Evolutionary conservation across 2,888 invertebrate genomes (phyloP), one percentile per base, ranked within the genome.

Genomic region (Oxyscelio sp.): DNA sequence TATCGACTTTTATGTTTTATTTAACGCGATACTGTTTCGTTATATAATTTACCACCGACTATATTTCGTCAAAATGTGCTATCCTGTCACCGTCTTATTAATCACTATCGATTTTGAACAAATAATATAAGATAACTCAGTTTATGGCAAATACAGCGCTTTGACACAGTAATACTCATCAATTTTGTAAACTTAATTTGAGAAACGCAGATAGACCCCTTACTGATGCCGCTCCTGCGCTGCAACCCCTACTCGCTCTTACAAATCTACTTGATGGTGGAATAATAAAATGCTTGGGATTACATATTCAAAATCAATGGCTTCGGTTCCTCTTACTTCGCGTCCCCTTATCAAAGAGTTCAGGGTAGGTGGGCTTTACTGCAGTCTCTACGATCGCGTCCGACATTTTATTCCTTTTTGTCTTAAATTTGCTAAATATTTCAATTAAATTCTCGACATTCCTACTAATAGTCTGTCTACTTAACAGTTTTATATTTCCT

Each of bases 281-380:
- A 92, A 93, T 93, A 92, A 93, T 93, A 92, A 93, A 93, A 93
- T 92, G 92, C 92, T 91, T 89, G 90, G 89, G 92, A 92, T 93
- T 93, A 92, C 92, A 92, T 93, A 92, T 93, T 92, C 92, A 91
- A 93, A 93, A 93, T 93, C 93, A 93, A 93, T 93, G 93, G 92
- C 92, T 91, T 87, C 90, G 82, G 87, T 86, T 88, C 83, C 73
- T 68, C 77, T 77, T 68, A 61, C 56, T 70, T 75, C 56, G 43
- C 87, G 85, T 87, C 87, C 80, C 83, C 85, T 89, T 89, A 89
- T 77, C 88, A 88, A 88, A 89, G 80, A 88, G 40, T 71, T 58
- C 66, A 15, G 5, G 77, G 85, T 86, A 87, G 91, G 90, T 90
- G 89, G 90, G 87, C 87, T 88, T 83, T 88, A 74, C 74, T 63